A percentile compares a stretch with the other conserved stretches of the same genome.
Conservation (phyloP, 2,888 invertebrate genomes). For the Drosophila helvetica region DNA sequence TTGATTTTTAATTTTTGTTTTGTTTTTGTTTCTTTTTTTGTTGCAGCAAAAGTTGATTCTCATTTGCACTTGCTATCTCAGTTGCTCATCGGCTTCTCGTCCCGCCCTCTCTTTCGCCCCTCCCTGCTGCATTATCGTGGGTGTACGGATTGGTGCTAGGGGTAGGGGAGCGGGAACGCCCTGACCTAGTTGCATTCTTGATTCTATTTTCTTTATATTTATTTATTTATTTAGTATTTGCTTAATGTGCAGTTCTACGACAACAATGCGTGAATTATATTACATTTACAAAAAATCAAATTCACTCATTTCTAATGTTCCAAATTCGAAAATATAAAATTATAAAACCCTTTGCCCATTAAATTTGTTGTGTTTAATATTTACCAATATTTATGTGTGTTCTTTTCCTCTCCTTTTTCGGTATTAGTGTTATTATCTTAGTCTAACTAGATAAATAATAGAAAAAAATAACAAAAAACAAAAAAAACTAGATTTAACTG, state of each 20-base stretch:
- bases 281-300: neutral
- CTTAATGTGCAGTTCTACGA: slow-evolving; percentile 10
- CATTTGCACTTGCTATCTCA: slow-evolving; percentile 26
- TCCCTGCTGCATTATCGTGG: neutral
- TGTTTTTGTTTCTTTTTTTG: slow-evolving; percentile 11
- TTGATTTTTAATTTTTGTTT: slow-evolving; percentile 44
- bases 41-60: slow-evolving; percentile 34
- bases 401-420: neutral
- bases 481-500: neutral
- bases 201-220: slow-evolving; percentile 53
- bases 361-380: neutral
- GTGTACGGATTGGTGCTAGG: neutral
- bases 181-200: slow-evolving; percentile 82
- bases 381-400: too few relatives aligned
- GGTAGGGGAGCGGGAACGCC: slow-evolving; percentile 68
- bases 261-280: slow-evolving; percentile 12
- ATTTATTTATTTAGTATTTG: slow-evolving; percentile 21
- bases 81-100: slow-evolving; percentile 14
- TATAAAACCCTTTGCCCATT: neutral
- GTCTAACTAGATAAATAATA: too few relatives aligned
- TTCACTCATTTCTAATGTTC: too few relatives aligned
- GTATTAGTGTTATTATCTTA: too few relatives aligned
- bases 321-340: too few relatives aligned
- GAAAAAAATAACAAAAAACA: neutral
- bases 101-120: neutral